phyloP scores from a whole-genome alignment of 2,797 vertebrate genomes.

The Sorex maritimensis region DNA sequence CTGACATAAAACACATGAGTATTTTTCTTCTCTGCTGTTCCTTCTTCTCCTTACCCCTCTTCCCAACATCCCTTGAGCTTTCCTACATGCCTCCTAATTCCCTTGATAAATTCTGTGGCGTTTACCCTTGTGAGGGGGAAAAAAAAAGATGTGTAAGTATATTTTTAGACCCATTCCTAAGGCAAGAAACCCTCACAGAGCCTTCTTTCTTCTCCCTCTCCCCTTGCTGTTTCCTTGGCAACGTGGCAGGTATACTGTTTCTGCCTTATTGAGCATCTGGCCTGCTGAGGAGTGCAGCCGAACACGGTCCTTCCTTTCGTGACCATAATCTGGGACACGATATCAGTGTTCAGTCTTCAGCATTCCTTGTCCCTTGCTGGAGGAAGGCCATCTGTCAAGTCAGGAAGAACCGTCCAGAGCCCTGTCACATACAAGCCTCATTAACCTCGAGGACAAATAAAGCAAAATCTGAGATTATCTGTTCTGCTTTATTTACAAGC shows the following conservation, averaged over 20 bases:
- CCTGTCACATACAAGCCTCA: neutral
- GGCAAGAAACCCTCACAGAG: conserved; percentile 79
- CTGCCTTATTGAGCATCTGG: conserved; percentile 52
- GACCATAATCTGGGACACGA: conserved; percentile 32
- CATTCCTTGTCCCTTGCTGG: conserved; percentile 20
- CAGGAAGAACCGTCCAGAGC: conserved; percentile 11
- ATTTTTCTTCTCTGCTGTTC: neutral
- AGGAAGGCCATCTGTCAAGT: conserved; percentile 48
- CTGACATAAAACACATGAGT: neutral
- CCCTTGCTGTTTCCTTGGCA: conserved; percentile 64
- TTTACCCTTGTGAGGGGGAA: conserved; percentile 42
- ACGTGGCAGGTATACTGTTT: conserved; percentile 65
- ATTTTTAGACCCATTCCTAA: conserved; percentile 75
- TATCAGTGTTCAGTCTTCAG: neutral
- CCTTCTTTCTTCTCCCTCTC: conserved; percentile 64
- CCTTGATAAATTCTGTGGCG: conserved; percentile 45
- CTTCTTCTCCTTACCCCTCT: neutral
- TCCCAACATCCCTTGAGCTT: neutral
- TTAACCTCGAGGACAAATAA: conserved; percentile 5
- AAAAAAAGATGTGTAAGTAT: conserved; percentile 36
- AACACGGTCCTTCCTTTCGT: conserved; percentile 55
- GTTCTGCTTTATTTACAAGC: conserved; percentile 45
- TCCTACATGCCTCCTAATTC: conserved; percentile 36
- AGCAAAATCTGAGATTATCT: conserved; percentile 11
- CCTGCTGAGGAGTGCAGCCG: neutral